Conservation (phyloP, 92 coral and sea anemone species). For the Scolanthus callimorphus region DNA sequence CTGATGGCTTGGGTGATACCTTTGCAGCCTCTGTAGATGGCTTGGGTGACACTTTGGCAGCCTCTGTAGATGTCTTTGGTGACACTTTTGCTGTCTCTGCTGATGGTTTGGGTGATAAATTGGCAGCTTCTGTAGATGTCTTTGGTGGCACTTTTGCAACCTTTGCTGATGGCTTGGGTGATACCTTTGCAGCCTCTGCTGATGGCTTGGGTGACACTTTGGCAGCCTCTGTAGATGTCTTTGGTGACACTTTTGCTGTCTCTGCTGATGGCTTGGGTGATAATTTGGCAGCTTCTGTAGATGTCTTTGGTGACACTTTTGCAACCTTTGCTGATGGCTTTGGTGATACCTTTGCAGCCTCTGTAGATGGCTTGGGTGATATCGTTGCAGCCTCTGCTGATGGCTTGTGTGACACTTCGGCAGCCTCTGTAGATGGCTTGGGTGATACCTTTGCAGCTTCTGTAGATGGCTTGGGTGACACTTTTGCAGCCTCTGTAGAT, state of each 20-base stretch:
- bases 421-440: neutral
- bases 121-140: slow-evolving; percentile 1
- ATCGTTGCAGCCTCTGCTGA: slow-evolving; percentile 1
- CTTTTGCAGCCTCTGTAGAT: neutral
- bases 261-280: slow-evolving; percentile 5
- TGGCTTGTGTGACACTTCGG: neutral
- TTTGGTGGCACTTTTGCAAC: slow-evolving; percentile 6
- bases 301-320: slow-evolving; percentile 1
- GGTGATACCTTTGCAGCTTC: neutral
- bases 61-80: slow-evolving; percentile 9
- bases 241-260: neutral
- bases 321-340: slow-evolving; percentile 1
- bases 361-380: neutral
- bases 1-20: neutral
- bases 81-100: slow-evolving; percentile 4
- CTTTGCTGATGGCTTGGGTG: neutral
- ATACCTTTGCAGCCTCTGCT: neutral
- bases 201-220: slow-evolving; percentile 3
- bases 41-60: slow-evolving; percentile 2
- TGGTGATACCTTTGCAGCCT: slow-evolving; percentile 3
- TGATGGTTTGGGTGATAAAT: neutral
- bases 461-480: slow-evolving; percentile 7
- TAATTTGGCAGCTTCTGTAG: slow-evolving; percentile 4
- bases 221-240: neutral
- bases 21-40: neutral